Evolutionary conservation across 2,113 vertebrate species (phyloP), one percentile per base, ranked within the genome.

Genomic region (Marcusenius ussheri): DNA sequence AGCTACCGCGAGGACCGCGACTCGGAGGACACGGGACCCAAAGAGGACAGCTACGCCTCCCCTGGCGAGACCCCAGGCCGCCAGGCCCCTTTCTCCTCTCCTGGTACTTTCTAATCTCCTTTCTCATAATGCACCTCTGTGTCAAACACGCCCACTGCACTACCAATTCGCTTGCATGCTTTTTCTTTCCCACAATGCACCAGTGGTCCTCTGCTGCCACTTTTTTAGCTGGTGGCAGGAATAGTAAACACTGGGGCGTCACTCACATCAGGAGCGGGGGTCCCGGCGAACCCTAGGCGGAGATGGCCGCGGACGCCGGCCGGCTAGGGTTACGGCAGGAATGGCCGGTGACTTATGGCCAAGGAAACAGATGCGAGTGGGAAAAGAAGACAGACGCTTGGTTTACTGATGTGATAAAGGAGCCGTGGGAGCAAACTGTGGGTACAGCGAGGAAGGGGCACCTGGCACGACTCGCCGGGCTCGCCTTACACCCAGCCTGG

Each of bases 1-100:
- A 93, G 91, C 92, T 95, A 93, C 94, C 91, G 94, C 53, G 98
- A 96, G 0, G 96, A 97, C 93, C 97, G 96, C 95, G 97, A 97
- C 91, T 92, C 95, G 0, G 97, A 97, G 0, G 96, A 96, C 47
- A 92, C 94, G 4, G 94, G 95, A 89, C 91, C 95, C 0, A 99
- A 98, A 93, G 96, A 97, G 0, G 95, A 95, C 19, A 90, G 93
- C 42, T 97, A 95, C 94, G 93, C 95, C 56, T 92, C 95, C 46
- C 92, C 95, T 77, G 93, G 94, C 0, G 94, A 95, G 91, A 83
- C 93, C 90, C 93, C 88, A 24, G 92, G 90, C 91, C 95, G 94
- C 88, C 95, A 91, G 91, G 88, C 93, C 19, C 91, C 95, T 49
- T 95, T 96, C 94, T 90, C 96, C 91, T 91, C 95, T 83, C 92